Base-by-base conservation (phyloP, 2,797 vertebrate genomes). In the Smutsia gigantea region DNA sequence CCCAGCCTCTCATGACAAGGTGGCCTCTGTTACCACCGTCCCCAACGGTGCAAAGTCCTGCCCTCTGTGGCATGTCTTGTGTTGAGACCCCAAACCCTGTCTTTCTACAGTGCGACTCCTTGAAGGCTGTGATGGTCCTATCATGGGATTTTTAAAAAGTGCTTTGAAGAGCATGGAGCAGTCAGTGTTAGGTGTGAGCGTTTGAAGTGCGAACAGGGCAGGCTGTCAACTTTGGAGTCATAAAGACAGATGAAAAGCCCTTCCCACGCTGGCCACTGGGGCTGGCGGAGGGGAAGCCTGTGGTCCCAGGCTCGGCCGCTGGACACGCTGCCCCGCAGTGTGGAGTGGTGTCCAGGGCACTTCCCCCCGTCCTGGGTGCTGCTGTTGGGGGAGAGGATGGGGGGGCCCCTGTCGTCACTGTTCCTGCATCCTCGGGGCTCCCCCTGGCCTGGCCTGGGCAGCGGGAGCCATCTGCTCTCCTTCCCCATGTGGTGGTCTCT, bases 311-410 rank as follows among this genome's bases (percentile, higher is more conserved):
- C 27, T 37, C 37, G 31, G 39, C n/a, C 46, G 57, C 77, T 2
- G 0, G 15, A 7, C 2, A 4, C 5, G 0, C 49, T 51, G 23
- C n/a, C 37, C 21, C 27, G 46, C 9, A 7, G 37, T 2, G 31
- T 15, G 23, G 14, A 83, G 57, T 4, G 29, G 34, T 21, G 12
- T 12, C 8, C 37, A 11, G 66, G 69, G 19, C 27, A 4, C 13
- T 29, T 72, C 34, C 34, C 18, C 53, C 42, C 46, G 55, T 19
- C 14, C 17, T 1, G 19, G 53, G 23, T 23, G 27, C 19, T 39
- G 29, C 75, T n/a, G 46, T 49, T 19, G n/a, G 75, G 59, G 71
- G 21, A 64, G 53, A 37, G 13, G 37, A 5, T n/a, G n/a, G 21
- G 3, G 34, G 14, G 19, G 4, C 4, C 25, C 21, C 34, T 6